Base-by-base conservation (phyloP, 2,113 vertebrate species). In the Buteo buteo region DNA sequence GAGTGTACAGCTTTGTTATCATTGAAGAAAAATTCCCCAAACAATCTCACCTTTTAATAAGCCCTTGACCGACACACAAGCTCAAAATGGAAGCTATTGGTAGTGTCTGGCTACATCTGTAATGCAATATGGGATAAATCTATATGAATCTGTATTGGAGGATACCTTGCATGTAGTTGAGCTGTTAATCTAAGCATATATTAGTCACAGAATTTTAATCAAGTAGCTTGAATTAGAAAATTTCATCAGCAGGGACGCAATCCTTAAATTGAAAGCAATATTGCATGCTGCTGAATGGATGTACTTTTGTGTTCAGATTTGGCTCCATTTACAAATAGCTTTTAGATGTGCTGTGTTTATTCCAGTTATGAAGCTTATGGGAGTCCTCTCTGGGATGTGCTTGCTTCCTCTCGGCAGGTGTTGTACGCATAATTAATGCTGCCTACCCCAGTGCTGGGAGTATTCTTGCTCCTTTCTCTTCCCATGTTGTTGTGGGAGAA, bases 201-300 rank as follows among this genome's bases (percentile, higher is more conserved):
- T 93, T 95, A 92, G 85, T 66, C 86, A 92, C 28, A 91, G 77
- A 88, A 74, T 95, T 96, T 88, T 90, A 95, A 95, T 96, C 74
- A 88, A 92, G 83, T 87, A 64, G 32, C 58, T 89, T 72, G 81
- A 92, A 89, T 91, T 78, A 87, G 84, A 79, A 84, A 78, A 91
- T 82, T 82, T 69, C 70, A 82, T 76, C 84, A 76, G 25, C 58
- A 52, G 64, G 38, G 32, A 69, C 3, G 2, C 45, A 64, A 11
- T 72, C 38, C 70, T 82, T 82, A 61, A 86, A 79, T 22, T 69
- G 73, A 84, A 84, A 91, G 62, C 4, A 2, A 57, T 89, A 69
- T 31, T 72, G 28, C 64, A 25, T 47, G 49, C 61, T 89, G 81
- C 45, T 87, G 77, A 79, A 82, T 61, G 61, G 78, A 67, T 61